Evolutionary conservation across 2,888 invertebrate species (phyloP), one percentile per base, ranked within the genome.

Genomic region (Thecophora atra): DNA sequence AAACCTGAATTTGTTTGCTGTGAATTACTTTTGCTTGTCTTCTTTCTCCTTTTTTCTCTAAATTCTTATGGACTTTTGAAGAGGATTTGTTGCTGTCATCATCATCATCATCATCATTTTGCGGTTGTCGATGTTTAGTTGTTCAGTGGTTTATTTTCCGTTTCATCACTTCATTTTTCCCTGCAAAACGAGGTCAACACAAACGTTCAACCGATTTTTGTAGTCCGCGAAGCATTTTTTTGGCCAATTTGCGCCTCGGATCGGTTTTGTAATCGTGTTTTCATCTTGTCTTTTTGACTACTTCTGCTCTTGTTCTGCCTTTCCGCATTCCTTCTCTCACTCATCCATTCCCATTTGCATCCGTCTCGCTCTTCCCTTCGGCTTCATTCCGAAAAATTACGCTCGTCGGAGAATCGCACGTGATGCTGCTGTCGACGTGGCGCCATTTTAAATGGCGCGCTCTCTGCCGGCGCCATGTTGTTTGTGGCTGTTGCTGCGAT

Each of bases 321-420:
- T 54, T 17, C n/a, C n/a, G 54, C 17, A 54, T 17, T 37, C 17
- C 37, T 7, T 19, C 26, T 37, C 66, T 37, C 19, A 37, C 47
- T 21, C 17, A 26, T 62, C 44, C 56, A 60, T 24, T 21, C 0
- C 17, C 15, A 37, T 65, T 63, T 66, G 19, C 19, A 37, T 17
- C 44, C 47, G 28, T 47, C 30, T 54, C 26, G 11, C 19, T 47
- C 19, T 47, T 67, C 56, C 44, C n/a, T 51, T n/a, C 65, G 21
- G 62, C 69, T 58, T 73, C 78, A 84, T 77, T 84, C 84, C 70
- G 83, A 84, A 77, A 83, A 83, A 73, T 84, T 84, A 73, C 84
- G 83, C 78, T 83, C 83, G 74, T 83, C 83, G 58, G 83, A 84
- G 76, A 83, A 83, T 74, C 83, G 83, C 74, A 83, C 83, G 78